Conservation (phyloP, 2,797 vertebrate species). For the Trichosurus vulpecula region DNA sequence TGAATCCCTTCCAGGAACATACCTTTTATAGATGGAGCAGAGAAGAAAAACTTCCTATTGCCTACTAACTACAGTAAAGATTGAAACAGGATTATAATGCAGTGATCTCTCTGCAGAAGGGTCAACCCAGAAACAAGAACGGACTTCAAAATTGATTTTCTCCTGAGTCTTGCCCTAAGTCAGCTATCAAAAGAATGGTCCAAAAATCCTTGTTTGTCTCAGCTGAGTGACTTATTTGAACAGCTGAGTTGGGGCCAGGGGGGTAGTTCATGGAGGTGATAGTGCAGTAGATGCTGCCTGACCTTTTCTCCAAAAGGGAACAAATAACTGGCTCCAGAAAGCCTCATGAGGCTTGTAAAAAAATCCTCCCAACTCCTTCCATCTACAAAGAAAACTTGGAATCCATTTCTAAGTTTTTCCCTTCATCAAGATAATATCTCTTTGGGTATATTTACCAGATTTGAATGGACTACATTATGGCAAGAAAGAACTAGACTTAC, state of each 20-base stretch:
- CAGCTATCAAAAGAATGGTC: conserved; percentile 13
- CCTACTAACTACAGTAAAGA: neutral
- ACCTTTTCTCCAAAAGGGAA: neutral
- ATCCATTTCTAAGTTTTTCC: conserved; percentile 32
- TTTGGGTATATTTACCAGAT: conserved; percentile 33
- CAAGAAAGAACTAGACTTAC: conserved; percentile 7
- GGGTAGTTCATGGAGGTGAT: neutral
- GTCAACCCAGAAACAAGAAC: neutral
- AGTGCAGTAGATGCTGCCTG: neutral
- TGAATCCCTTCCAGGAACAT: neutral
- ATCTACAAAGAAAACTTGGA: conserved; percentile 49
- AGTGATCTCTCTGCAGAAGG: neutral
- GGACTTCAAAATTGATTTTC: conserved; percentile 3
- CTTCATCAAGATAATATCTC: conserved; percentile 45
- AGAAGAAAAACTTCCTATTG: neutral
- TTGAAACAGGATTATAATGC: neutral
- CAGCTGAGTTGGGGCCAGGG: neutral
- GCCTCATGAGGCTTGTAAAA: conserved; percentile 46
- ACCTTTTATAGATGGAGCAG: neutral
- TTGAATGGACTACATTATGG: neutral
- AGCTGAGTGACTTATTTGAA: neutral
- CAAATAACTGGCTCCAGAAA: conserved; percentile 17
- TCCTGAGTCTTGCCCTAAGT: neutral
- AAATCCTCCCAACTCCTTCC: neutral
- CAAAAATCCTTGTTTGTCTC: neutral